Conservation (phyloP, 2,113 vertebrate genomes). For the Labrus mixtus region DNA sequence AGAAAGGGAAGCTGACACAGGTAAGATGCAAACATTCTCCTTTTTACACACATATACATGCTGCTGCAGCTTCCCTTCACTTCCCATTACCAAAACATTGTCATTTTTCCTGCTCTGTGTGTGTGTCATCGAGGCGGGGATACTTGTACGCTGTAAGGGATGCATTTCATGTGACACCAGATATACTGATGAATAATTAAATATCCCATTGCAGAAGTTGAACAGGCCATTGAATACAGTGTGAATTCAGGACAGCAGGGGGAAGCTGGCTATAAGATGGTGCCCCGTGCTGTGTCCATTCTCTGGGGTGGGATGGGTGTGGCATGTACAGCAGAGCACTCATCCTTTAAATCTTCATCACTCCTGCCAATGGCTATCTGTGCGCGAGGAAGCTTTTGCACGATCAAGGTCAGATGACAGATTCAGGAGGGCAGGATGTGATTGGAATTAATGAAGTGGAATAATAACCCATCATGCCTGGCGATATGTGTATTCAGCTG, state of each 20-base stretch:
- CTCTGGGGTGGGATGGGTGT: conserved; percentile 61
- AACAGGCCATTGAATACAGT: neutral
- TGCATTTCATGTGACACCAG: conserved; percentile 15
- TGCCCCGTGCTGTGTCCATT: conserved; percentile 26
- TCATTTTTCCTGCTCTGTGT: conserved; percentile 44
- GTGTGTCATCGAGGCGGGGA: conserved; percentile 7
- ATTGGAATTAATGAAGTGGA: conserved; percentile 10
- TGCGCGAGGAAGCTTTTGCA: conserved; percentile 1
- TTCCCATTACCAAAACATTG: conserved; percentile 37
- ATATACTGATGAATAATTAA: conserved; percentile 31
- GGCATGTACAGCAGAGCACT: conserved; percentile 52
- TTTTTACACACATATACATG: conserved; percentile 13
- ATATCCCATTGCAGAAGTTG: neutral
- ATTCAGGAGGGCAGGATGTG: conserved; percentile 2
- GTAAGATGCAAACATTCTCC: conserved; percentile 45
- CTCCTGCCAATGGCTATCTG: conserved; percentile 4
- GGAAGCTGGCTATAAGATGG: conserved; percentile 9
- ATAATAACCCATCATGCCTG: conserved; percentile 1
- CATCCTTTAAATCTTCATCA: conserved; percentile 27
- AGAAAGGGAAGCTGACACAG: conserved; percentile 34
- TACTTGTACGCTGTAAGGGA: neutral
- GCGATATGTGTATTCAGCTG: neutral
- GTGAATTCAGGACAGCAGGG: conserved; percentile 17
- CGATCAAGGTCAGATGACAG: conserved; percentile 25
- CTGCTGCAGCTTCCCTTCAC: conserved; percentile 44